A percentile compares a stretch with the other conserved stretches of the same genome.
phyloP scores from a whole-genome alignment of 2,797 vertebrate genomes.

The Paedocypris micromegethes region DNA sequence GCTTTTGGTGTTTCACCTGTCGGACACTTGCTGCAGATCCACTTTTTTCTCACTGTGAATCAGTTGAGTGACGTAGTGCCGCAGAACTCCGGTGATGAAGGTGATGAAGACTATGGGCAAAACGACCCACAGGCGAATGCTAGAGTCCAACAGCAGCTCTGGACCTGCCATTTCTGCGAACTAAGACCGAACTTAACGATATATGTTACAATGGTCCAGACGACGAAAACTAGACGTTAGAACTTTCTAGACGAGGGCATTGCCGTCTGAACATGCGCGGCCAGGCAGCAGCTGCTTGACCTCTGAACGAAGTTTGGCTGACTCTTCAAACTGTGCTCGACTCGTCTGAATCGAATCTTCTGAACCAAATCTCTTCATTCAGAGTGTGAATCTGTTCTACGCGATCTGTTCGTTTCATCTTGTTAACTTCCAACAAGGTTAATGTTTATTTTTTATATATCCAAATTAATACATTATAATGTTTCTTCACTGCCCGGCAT shows the following conservation, averaged over 20 bases:
- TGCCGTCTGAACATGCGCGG: background rate
- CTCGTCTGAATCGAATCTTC: conserved; percentile 3
- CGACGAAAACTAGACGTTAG: background rate
- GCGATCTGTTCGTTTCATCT: too few relatives aligned
- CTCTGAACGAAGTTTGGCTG: conserved; percentile 13
- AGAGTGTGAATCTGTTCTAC: too few relatives aligned
- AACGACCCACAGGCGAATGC: conserved; percentile 78
- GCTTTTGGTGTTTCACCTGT: conserved; percentile 63
- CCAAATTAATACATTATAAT: too few relatives aligned
- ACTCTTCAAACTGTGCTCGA: background rate
- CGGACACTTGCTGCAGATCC: conserved; percentile 72
- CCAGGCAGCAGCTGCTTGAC: conserved; percentile 7
- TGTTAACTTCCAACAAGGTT: too few relatives aligned
- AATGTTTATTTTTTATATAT: too few relatives aligned
- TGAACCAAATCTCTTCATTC: conserved; percentile 1
- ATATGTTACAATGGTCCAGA: background rate
- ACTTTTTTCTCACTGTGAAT: conserved; percentile 73
- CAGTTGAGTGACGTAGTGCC: conserved; percentile 75
- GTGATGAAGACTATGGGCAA: conserved; percentile 80
- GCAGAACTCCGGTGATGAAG: conserved; percentile 72
- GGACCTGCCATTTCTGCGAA: conserved; percentile 63
- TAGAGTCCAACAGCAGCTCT: conserved; percentile 76
- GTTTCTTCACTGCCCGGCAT: too few relatives aligned
- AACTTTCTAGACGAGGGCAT: conserved; percentile 2
- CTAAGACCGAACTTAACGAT: background rate